Evolutionary conservation across 2,888 invertebrate species (phyloP).

Genomic region (Papilio protenor): DNA sequence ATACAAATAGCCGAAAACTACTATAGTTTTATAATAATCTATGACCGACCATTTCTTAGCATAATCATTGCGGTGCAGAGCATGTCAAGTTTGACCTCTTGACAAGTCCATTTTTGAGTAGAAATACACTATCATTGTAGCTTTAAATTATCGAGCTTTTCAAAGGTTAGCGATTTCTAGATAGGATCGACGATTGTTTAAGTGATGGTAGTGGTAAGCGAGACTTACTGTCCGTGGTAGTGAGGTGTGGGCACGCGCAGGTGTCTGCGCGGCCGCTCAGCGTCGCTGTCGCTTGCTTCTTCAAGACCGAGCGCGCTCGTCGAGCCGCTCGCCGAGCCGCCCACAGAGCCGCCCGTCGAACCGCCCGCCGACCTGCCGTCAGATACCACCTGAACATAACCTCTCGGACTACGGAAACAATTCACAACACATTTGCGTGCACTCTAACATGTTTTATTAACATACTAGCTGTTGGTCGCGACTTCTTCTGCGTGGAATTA

Average conservation of each 20-base stretch:
- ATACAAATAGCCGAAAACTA: no score
- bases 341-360: constrained; percentile 65
- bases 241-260: constrained; percentile 77
- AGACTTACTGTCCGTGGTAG: constrained; percentile 72
- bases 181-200: constrained; percentile 22
- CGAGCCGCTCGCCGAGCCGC: constrained; percentile 68
- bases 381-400: constrained; percentile 45
- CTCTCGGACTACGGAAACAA: constrained; percentile 37
- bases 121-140: no score
- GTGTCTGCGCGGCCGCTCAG: constrained; percentile 69
- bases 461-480: no score
- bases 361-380: constrained; percentile 51
- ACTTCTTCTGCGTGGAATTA: no score
- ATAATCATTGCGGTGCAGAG: no score
- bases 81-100: no score
- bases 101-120: no score
- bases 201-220: neutral
- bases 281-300: constrained; percentile 81
- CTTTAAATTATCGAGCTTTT: no score
- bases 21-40: no score
- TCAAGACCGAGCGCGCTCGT: constrained; percentile 64
- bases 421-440: constrained; percentile 10
- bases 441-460: neutral
- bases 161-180: no score
- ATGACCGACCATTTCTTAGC: no score